Base-by-base conservation (phyloP, 2,888 invertebrate species). In the Cheilosia pagana region DNA sequence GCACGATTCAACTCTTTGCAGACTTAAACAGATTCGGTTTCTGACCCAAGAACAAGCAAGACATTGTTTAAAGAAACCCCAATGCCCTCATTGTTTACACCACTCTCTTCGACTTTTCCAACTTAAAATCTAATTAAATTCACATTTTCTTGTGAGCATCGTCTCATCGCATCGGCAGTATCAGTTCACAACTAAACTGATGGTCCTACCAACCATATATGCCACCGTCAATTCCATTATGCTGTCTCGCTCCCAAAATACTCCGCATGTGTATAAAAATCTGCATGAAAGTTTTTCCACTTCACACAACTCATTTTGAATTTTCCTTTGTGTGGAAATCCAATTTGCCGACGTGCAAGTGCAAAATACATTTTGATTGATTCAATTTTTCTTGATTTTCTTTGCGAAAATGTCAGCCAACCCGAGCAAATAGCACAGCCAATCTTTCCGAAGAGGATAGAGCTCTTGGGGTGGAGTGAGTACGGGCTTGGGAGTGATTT, bases 351-450 rank as follows among this genome's bases (percentile, higher is more conserved):
- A 87, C 88, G 87, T 87, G 86, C 88, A 87, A 87, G 81, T 87
- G 83, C 76, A 86, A 90, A 90, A 89, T 90, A 88, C 88, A 88
- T 89, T 90, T 89, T 89, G 89, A 90, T 90, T 91, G 89, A 90
- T 90, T 90, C 89, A 89, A 90, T 90, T 89, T 89, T 81, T 85
- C 71, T 62, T 85, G 65, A 85, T 85, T 85, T 75, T 67, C 75
- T 60, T 79, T 75, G 53, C 55, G 50, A 79, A 71, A 70, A 67
- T 72, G n/a, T 67, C 65, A 63, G 52, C 45, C 59, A 55, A 71
- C 43, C 59, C 43, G 25, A 41, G 14, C 25, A 77, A 41, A 71
- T 82, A 53, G 53, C 57, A 68, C 16, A 19, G 8, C 16, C 45
- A 19, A 19, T 19, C 8, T 19, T 71, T 10, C 35, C 35, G 12